Base-by-base conservation (phyloP, 2,888 invertebrate genomes). In the Meganola albula region DNA sequence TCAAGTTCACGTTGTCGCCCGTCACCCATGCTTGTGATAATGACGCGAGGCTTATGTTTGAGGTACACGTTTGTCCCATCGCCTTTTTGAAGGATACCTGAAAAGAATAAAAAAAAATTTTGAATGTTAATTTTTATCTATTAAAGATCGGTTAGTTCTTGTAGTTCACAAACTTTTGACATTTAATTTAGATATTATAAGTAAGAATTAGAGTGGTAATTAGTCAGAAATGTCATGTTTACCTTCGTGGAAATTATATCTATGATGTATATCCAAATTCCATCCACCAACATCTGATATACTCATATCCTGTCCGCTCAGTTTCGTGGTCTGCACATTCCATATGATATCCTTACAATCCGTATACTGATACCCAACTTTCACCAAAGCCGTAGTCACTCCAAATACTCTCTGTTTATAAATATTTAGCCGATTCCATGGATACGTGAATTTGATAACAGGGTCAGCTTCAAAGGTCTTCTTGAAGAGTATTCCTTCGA, bases 221-320 rank as follows among this genome's bases (percentile, higher is more conserved):
- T 8, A 21, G 3, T 8, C 21, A 21, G 21, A 21, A n/a, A 8
- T 21, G 9, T 21, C n/a, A 6, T 20, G 55, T 41, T 59, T 73
- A 93, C 94, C 98, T 87, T 98, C 98, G 65, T 98, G 97, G 89
- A 96, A 97, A 74, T 99, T 99, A 74, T 98, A 98, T 53, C 98
- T 90, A 67, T 99, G 98, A 83, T 99, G 98, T 45, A 98, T 96
- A 71, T 99, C 97, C 52, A 99, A 87, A 74, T 98, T 98, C 98
- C 98, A 99, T 8, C 97, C 97, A 1, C 98, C 98, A 21, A 98
- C 95, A 76, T 97, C 97, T 0, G 97, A 97, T 27, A 98, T 97
- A 39, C 95, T 95, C 94, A 98, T 96, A 64, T 98, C 97, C 65
- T 96, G 97, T 0, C 98, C 99, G 58, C 96, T 96, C 25, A 99